Base-by-base conservation (phyloP, 2,888 invertebrate genomes). In the Actias luna region DNA sequence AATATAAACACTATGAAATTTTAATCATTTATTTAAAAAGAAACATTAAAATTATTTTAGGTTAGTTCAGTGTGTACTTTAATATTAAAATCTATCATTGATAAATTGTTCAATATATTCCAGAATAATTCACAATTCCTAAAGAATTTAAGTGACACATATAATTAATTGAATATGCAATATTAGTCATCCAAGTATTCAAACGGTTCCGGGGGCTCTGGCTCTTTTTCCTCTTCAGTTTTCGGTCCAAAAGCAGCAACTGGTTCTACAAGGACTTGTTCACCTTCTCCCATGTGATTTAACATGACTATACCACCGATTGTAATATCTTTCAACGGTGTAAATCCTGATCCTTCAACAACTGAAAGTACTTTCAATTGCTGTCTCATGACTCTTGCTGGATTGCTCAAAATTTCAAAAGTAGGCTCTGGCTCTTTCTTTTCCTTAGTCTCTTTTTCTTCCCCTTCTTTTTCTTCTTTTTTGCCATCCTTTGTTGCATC, bases 241-340 rank as follows among this genome's bases (percentile, higher is more conserved):
- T 97, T 97, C 2, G 97, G 97, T 0, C 98, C 98, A 77, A 96
- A 97, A 0, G 97, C 97, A 83, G 96, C 97, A 16, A 99, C 98
- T 7, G 98, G 97, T 82, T 99, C 98, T 1, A 99, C 98, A 58
- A 99, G 93, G 65, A 96, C 95, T 83, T 98, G 98, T 63, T 96
- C 96, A 0, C 94, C 95, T 10, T 96, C 95, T 63, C 97, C 97
- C 64, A 95, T 93, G 83, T 99, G 98, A 75, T 96, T 95, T 76
- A 99, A 94, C 95, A 99, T 97, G 58, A 99, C 96, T 76, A 99
- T 98, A 22, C 99, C 99, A 29, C 99, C 99, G 79, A 98, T 98
- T 27, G 96, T 94, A 14, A 98, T 94, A 76, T 99, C 98, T 84
- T 99, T 99, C 67, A 99, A 92, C 0, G 99, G 96, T 33, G 93